Percentiles rank a stretch among this genome's conserved stretches.
phyloP scores from a whole-genome alignment of 1,140 invertebrate species.

The Neuroterus valhalla region DNA sequence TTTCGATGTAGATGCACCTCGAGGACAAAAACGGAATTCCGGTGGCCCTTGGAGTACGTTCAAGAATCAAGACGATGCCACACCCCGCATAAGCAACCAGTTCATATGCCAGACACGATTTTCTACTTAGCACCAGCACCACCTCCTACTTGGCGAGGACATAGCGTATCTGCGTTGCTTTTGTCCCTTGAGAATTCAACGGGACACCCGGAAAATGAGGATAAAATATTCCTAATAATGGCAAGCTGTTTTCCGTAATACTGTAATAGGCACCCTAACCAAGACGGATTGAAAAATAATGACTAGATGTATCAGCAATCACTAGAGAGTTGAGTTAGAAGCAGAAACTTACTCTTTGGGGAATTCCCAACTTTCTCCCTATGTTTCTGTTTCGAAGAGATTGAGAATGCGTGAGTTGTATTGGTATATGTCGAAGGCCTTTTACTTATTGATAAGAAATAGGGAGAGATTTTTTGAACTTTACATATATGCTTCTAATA shows the following conservation, averaged over 20 bases:
- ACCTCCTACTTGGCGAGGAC: constrained; percentile 51
- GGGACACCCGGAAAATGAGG: constrained; percentile 47
- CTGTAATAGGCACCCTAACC: no score
- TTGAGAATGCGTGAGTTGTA: no score
- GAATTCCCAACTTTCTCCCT: no score
- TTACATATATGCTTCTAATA: no score
- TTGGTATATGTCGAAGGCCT: no score
- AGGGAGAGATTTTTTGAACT: no score
- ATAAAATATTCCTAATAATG: constrained; percentile 56
- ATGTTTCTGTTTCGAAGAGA: no score
- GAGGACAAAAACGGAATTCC: constrained; percentile 46
- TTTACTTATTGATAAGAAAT: no score
- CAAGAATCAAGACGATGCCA: constrained; percentile 48
- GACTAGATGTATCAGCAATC: no score
- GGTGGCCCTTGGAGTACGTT: constrained; percentile 51
- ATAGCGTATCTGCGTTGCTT: constrained; percentile 46
- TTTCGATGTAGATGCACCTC: constrained; percentile 49
- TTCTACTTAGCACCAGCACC: constrained; percentile 66
- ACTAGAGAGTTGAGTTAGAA: no score
- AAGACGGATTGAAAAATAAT: no score
- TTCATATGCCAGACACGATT: constrained; percentile 71
- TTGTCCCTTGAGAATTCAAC: constrained; percentile 48
- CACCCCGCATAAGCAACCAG: constrained; percentile 48
- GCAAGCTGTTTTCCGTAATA: constrained; percentile 43
- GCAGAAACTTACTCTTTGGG: no score